Evolutionary conservation across 1,140 invertebrate genomes (phyloP).

Genomic region (Samia ricini): DNA sequence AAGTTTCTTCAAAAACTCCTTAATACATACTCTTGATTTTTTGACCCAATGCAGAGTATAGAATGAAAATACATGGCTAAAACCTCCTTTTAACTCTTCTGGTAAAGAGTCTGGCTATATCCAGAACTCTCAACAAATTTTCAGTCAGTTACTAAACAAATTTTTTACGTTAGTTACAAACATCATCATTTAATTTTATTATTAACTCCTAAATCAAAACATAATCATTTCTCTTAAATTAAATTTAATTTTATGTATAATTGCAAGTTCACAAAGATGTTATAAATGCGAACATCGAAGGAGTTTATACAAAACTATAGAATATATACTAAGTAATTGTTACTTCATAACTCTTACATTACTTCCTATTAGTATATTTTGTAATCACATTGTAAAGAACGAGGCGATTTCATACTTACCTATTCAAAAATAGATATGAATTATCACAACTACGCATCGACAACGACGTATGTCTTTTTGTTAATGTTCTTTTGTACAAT

Average conservation of each 20-base stretch:
- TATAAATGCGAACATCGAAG: not conserved
- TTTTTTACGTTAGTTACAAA: not conserved
- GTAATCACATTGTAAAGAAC: conserved; percentile 35
- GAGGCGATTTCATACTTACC: conserved; percentile 35
- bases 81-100: conserved; percentile 1
- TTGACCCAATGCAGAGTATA: conserved; percentile 1
- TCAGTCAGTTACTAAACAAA: too few relatives aligned
- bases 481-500: conserved; percentile 46
- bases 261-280: not conserved
- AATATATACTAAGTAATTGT: not conserved
- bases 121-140: not conserved
- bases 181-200: conserved; percentile 1
- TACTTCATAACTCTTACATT: not conserved
- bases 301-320: not conserved
- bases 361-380: conserved; percentile 13
- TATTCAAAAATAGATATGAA: conserved; percentile 37
- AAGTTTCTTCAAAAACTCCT: not conserved
- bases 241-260: too few relatives aligned
- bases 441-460: conserved; percentile 36
- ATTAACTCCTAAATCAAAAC: not conserved
- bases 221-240: too few relatives aligned
- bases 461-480: conserved; percentile 31
- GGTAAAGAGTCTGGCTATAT: conserved; percentile 6
- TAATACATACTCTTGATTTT: conserved; percentile 7
- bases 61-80: conserved; percentile 7